A percentile compares a stretch with the other conserved stretches of the same genome.
These are phyloP conservation scores for Bolinopsis microptera DNA, from an alignment of 37 sponge, comb jelly and placozoan species.

Conservation along the genomic window DNA sequence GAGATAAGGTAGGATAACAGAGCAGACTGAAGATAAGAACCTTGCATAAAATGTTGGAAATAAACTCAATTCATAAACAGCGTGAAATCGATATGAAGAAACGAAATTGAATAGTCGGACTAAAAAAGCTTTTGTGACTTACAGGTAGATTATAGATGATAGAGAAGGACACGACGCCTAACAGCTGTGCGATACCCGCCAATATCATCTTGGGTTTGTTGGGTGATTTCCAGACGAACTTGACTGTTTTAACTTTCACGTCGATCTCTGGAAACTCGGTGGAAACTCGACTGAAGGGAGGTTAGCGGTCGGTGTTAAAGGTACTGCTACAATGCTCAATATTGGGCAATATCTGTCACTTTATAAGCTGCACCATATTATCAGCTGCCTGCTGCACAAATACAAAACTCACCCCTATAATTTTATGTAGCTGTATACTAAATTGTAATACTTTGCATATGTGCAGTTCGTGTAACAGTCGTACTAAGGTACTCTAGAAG, in stretches of 20 bases:
- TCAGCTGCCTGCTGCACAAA: too few species aligned
- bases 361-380: too few species aligned
- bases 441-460: too few species aligned
- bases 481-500: too few species aligned
- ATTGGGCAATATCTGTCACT: too few species aligned
- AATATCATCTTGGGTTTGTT: not conserved
- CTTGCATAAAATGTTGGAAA: not conserved
- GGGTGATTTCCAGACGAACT: constrained; percentile 32
- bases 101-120: not conserved
- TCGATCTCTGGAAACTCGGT: constrained; percentile 1
- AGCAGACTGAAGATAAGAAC: not conserved
- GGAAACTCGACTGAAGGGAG: constrained; percentile 1
- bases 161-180: not conserved
- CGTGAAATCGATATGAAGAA: not conserved
- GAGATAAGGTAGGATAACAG: not conserved
- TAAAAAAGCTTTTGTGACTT: not conserved
- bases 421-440: too few species aligned
- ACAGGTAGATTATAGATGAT: constrained; percentile 35
- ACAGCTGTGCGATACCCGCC: not conserved
- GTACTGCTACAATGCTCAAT: too few species aligned
- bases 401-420: too few species aligned
- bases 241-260: not conserved
- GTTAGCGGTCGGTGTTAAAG: too few species aligned
- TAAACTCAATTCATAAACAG: not conserved
- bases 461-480: too few species aligned